These are phyloP conservation scores for Narcine bancroftii DNA, from an alignment of 2,113 vertebrate species.

Conservation along the genomic window DNA sequence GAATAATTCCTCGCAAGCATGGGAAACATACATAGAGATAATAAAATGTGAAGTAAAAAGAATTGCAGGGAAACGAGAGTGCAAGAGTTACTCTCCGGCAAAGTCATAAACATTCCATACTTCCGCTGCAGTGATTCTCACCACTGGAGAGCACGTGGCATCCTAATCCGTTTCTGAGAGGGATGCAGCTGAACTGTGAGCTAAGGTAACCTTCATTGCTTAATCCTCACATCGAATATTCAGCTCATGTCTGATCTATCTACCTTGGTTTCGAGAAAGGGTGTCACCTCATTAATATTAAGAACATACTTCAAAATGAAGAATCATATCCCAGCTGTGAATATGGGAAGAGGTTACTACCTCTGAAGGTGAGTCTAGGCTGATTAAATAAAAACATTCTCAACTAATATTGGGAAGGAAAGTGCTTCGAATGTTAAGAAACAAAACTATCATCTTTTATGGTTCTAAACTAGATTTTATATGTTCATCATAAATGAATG, in stretches of 20 bases:
- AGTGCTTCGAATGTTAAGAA: neutral
- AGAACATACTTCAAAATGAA: constrained; percentile 31
- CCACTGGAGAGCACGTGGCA: constrained; percentile 42
- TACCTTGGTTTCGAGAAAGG: constrained; percentile 38
- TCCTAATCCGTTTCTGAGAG: constrained; percentile 40
- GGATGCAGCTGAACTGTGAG: constrained; percentile 41
- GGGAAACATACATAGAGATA: constrained; percentile 46
- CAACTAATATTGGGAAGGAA: constrained; percentile 12
- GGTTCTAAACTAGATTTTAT: neutral
- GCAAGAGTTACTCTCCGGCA: constrained; percentile 43
- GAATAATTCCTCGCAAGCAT: constrained; percentile 53
- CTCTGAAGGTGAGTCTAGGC: constrained; percentile 24
- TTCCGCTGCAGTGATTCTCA: constrained; percentile 46
- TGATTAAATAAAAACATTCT: constrained; percentile 24
- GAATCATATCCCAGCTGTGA: constrained; percentile 20
- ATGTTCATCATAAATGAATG: neutral
- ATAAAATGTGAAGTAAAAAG: constrained; percentile 46
- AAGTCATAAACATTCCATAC: constrained; percentile 47
- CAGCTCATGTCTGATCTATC: neutral
- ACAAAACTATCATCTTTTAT: neutral
- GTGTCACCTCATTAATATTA: constrained; percentile 38
- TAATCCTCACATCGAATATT: neutral
- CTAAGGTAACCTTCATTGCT: constrained; percentile 40
- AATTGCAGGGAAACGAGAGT: constrained; percentile 50
- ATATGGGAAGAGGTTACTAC: constrained; percentile 21